A percentile compares a stretch with the other conserved stretches of the same genome.
phyloP scores from a whole-genome alignment of 2,797 vertebrate genomes.

The Rhyacichthys aspro region DNA sequence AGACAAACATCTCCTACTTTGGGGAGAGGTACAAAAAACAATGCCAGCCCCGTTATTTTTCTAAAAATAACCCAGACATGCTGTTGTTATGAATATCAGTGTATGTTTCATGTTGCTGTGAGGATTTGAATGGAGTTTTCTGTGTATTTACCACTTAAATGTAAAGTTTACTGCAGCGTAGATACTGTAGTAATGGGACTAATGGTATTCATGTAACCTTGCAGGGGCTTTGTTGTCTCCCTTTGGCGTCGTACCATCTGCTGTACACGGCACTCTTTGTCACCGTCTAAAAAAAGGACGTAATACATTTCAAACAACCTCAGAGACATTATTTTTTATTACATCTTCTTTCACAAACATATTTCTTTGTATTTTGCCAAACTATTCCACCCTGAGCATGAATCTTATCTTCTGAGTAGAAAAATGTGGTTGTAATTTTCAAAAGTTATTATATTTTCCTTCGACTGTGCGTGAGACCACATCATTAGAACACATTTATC shows the following conservation, averaged over 20 bases:
- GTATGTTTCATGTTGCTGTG: neutral
- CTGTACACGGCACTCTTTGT: constrained; percentile 45
- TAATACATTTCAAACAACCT: constrained; percentile 16
- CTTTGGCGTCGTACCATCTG: constrained; percentile 64
- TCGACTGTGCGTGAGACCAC: neutral
- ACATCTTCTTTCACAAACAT: neutral
- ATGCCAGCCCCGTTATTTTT: constrained; percentile 18
- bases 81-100: neutral
- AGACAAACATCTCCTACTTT: constrained; percentile 42
- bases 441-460: no score
- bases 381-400: neutral
- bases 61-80: constrained; percentile 40
- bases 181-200: constrained; percentile 19
- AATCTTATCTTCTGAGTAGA: neutral
- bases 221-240: constrained; percentile 49
- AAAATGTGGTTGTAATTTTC: neutral
- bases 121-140: neutral
- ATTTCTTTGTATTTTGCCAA: neutral
- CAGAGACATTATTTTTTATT: constrained; percentile 4
- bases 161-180: constrained; percentile 2
- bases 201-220: constrained; percentile 61
- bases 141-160: neutral
- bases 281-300: constrained; percentile 39
- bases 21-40: constrained; percentile 21
- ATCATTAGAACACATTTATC: neutral